Conservation (phyloP, 2,113 vertebrate species). For the Steatornis caripensis region DNA sequence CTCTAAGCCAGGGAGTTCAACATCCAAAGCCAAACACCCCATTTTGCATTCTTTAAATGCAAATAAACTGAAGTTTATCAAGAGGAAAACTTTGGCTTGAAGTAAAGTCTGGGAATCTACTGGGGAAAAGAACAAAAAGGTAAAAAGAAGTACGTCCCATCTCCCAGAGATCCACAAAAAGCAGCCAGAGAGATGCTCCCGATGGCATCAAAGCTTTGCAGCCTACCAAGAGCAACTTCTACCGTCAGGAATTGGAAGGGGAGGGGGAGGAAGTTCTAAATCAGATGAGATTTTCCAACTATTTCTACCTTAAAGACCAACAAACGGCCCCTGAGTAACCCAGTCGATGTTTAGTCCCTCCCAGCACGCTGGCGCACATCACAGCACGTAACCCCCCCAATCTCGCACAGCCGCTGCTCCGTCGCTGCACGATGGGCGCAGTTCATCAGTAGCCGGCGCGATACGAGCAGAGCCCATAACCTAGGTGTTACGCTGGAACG, state of each 20-base stretch:
- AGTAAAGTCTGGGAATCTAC: background rate
- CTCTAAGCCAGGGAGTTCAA: background rate
- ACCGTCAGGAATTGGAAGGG: background rate
- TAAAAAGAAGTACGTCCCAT: fast-evolving
- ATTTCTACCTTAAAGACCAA: background rate
- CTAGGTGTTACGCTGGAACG: background rate
- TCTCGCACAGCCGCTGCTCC: fast-evolving
- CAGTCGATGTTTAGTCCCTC: no score
- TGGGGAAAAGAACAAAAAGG: background rate
- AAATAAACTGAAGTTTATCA: background rate
- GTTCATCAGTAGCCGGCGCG: background rate
- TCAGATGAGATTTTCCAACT: background rate
- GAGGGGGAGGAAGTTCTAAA: background rate
- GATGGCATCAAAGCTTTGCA: background rate
- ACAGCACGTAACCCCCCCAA: fast-evolving
- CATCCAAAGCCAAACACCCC: fast-evolving
- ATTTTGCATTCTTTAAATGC: background rate
- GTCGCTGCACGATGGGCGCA: fast-evolving
- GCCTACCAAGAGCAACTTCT: background rate
- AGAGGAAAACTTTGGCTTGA: background rate
- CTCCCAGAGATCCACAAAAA: background rate
- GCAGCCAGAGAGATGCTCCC: background rate
- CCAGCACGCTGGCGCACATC: no score
- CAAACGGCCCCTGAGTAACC: background rate
- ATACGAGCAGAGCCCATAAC: background rate